Evolutionary conservation across 2,888 invertebrate species (phyloP).

Genomic region (Pyrochroa serraticornis): DNA sequence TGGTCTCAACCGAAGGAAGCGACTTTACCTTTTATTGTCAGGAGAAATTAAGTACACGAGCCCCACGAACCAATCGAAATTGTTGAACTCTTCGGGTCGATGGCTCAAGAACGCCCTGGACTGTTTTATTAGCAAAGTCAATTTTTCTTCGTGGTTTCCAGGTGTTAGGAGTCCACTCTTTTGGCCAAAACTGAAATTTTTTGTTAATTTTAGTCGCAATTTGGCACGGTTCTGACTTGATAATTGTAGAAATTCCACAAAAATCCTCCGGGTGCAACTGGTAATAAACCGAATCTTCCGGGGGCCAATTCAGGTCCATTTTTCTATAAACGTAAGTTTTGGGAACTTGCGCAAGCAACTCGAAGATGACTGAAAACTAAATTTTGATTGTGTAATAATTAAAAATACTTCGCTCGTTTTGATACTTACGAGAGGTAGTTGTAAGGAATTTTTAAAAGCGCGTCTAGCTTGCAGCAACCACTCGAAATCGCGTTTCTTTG

Average conservation of each 20-base stretch:
- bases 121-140: constrained; percentile 35
- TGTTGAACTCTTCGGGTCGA: constrained; percentile 31
- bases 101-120: constrained; percentile 30
- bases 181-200: constrained; percentile 33
- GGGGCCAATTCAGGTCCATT: constrained; percentile 26
- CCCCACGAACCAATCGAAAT: constrained; percentile 41
- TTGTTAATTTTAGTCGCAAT: not conserved
- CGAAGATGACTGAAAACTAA: constrained; percentile 25
- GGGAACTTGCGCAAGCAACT: constrained; percentile 29
- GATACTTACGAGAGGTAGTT: not conserved
- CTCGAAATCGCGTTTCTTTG: constrained; percentile 10
- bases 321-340: constrained; percentile 20
- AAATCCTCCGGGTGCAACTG: constrained; percentile 28
- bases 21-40: constrained; percentile 25
- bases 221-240: constrained; percentile 7
- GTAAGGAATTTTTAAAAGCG: constrained; percentile 28
- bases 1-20: too few relatives aligned
- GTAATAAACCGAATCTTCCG: constrained; percentile 19
- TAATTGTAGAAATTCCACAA: constrained; percentile 23
- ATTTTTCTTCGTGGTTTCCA: constrained; percentile 27
- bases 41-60: constrained; percentile 35
- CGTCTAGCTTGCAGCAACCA: constrained; percentile 35
- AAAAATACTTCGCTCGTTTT: not conserved
- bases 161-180: constrained; percentile 31
- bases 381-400: not conserved